Base-by-base conservation (phyloP, 1,140 invertebrate genomes). In the Nasonia vitripennis region DNA sequence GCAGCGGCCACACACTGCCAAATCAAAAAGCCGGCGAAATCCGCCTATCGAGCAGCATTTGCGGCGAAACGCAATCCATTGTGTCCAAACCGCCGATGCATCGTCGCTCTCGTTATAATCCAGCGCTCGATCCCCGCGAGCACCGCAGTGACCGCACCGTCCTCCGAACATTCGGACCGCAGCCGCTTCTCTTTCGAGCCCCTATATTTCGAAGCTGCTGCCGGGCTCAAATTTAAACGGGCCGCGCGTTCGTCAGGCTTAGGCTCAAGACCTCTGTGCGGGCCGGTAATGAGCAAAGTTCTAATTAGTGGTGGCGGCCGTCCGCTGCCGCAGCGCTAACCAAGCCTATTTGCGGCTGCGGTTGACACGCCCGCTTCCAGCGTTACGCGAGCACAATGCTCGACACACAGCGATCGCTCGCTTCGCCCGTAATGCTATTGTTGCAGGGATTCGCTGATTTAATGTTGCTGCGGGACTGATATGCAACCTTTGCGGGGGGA, bases 241-340 rank as follows among this genome's bases (percentile, higher is more conserved):
- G 45, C 14, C 31, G 73, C 31, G 73, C 20, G 27, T 37, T 74
- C 41, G 20, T 67, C 20, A 34, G 5, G 70, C 70, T 73, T 34
- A 73, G 7, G 27, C 37, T 6, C 20, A 17, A 71, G 41, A 20
- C 27, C 37, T 37, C 48, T 2, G 27, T 27, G 71, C 41, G 74
- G 79, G 68, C 86, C 41, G 81, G 51, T 86, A 88, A 87, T 62
- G 84, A 87, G 86, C 45, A 87, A 87, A 88, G 83, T 87, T 88
- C 79, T 85, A 88, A 87, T 88, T 88, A 88, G 81, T 78, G 78
- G 62, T 78, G 84, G 84, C 84, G 81, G 37, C 7, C 55, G 34
- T 37, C 23, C 3, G 37, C 79, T 48, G 62, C 14, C 41, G 12
- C 67, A 37, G 17, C 48, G 27, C 17, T 17, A 75, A 41, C 20